Base-by-base conservation (phyloP, 2,888 invertebrate genomes). In the Pseudococcus longispinus region DNA sequence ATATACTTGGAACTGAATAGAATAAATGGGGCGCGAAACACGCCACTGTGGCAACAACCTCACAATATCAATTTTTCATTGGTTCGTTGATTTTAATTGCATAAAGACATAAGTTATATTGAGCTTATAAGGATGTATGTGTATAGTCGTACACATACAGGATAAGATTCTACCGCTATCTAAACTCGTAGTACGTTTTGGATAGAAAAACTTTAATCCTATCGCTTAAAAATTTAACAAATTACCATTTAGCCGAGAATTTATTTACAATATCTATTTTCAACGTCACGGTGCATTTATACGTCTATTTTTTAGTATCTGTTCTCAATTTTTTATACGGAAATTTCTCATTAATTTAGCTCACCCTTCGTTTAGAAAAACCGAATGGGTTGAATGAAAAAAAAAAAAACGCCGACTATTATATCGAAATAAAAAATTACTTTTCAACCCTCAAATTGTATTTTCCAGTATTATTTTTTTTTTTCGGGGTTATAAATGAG, bases 401-500 rank as follows among this genome's bases (percentile, higher is more conserved):
- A 70, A 70, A 70, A 80, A 77, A 32, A 74, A 80, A 20, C 8
- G 11, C 23, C 23, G 11, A 42, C 77, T 15, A 80, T 80, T 80
- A 80, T 80, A 70, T 80, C 42, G 77, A 42, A 80, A 80, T 80
- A 80, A 80, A 80, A 80, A 80, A 80, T 80, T 80, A 80, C 77
- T 80, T 80, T 80, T 80, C 77, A 80, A 80, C 77, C 77, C 77
- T 80, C 9, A 80, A 80, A 80, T 80, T 80, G 77, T 42, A 80
- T 80, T 80, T 70, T 29, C 29, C 29, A 70, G 70, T 70, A 60
- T 23, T 60, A 60, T 60, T 60, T 60, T 23, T 70, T 70, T 23
- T 80, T 42, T 80, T 74, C 37, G 6, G 15, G 26, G 77, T 80
- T 42, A 80, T 80, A 80, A 80, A 80, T 80, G 42, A 26, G 77